phyloP scores from a whole-genome alignment of 2,797 vertebrate species.

The Phoebastria nigripes region DNA sequence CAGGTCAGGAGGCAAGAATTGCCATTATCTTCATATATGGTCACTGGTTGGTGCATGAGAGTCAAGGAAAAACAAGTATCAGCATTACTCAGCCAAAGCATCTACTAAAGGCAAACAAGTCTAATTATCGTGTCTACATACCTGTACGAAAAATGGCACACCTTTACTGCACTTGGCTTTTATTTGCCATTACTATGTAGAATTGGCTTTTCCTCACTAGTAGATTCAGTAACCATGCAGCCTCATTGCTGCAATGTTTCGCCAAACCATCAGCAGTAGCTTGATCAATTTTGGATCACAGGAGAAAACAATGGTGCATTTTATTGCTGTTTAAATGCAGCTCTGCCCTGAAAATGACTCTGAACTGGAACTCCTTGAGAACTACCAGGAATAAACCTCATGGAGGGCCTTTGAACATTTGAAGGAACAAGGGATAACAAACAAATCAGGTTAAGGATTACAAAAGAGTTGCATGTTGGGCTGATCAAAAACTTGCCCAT shows the following conservation, averaged over 20 bases:
- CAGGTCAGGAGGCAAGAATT: background rate
- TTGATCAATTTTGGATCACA: background rate
- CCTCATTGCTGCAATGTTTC: background rate
- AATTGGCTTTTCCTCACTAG: background rate
- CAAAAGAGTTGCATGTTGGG: background rate
- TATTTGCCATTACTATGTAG: background rate
- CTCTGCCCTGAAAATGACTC: background rate
- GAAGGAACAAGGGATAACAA: background rate
- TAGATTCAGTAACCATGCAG: background rate
- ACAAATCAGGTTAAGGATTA: background rate
- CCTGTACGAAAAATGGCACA: background rate
- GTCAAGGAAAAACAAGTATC: background rate
- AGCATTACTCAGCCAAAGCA: background rate
- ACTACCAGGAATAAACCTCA: background rate
- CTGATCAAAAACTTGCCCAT: background rate
- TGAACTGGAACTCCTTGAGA: background rate
- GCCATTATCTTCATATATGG: fast-evolving
- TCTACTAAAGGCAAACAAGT: background rate
- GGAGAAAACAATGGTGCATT: background rate
- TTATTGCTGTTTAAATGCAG: background rate
- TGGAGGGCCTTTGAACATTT: background rate
- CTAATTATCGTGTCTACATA: background rate
- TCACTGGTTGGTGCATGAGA: background rate
- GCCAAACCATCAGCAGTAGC: background rate
- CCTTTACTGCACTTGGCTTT: background rate